These are phyloP conservation scores for Synergus gifuensis DNA, from an alignment of 2,888 invertebrate species.

Conservation along the genomic window DNA sequence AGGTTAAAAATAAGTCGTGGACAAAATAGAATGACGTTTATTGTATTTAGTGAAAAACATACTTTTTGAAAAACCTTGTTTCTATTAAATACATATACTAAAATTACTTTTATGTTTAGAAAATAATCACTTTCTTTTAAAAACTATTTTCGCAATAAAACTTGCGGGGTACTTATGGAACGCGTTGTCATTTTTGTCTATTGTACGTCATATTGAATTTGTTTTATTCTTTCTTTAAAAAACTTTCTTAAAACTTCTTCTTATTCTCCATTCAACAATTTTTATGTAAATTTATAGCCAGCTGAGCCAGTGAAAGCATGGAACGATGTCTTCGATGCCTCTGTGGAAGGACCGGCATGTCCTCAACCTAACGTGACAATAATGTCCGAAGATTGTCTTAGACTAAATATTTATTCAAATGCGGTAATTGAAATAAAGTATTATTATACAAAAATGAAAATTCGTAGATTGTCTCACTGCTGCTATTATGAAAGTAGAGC, in stretches of 20 bases:
- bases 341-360: slow-evolving; percentile 81
- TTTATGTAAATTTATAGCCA: slow-evolving; percentile 71
- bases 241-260: too few species aligned
- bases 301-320: slow-evolving; percentile 79
- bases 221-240: too few species aligned
- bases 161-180: too few species aligned
- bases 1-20: neutral
- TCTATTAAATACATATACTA: too few species aligned
- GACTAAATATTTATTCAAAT: slow-evolving; percentile 81
- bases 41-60: neutral
- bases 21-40: neutral
- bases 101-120: too few species aligned
- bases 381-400: slow-evolving; percentile 82
- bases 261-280: neutral
- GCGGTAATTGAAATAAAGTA: slow-evolving; percentile 66
- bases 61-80: neutral
- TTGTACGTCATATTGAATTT: too few species aligned
- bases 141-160: too few species aligned
- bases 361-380: slow-evolving; percentile 76
- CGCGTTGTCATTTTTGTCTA: too few species aligned
- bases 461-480: neutral
- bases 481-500: neutral
- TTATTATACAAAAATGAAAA: neutral
- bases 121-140: too few species aligned
- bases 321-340: slow-evolving; percentile 79